Base-by-base conservation (phyloP, 1,140 invertebrate genomes). In the Diabrotica virgifera region DNA sequence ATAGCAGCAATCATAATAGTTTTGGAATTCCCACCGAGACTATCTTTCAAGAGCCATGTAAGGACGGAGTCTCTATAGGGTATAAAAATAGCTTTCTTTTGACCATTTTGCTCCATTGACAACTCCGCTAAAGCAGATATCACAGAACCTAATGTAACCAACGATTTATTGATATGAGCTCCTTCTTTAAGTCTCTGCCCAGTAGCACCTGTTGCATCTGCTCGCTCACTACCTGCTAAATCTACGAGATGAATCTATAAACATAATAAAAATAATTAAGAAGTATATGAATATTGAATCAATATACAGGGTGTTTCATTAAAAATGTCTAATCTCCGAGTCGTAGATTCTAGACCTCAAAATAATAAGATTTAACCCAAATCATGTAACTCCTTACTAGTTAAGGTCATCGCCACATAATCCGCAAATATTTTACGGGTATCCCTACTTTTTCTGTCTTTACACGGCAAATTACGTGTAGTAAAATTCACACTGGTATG, bases 11-110 rank as follows among this genome's bases (percentile, higher is more conserved):
- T 89, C 93, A 96, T 95, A 53, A 96, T 92, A 5, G 94, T 96
- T 76, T 95, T 94, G 1, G 93, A 91, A 80, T 97, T 96, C 1
- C 94, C 94, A n/a, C 94, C 94, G 6, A 97, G 81, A 53, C 92
- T 94, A 76, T 96, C 94, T 79, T 95, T 95, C 0, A 96, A 81
- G 14, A 96, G 78, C 92, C 93, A 96, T 0, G 94, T 96, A 0
- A 96, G 82, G 8, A 94, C 92, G 6, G 93, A 95, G 80, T 97
- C 92, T 51, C 94, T 81, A 79, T 96, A 96, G 0, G 94, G 93
- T 65, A 96, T 94, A 76, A 93, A 95, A 37, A 80, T 83, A 77
- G 82, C 86, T 71, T 83, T 88, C 74, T 83, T 71, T 65, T 76
- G 69, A 6, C 72, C 68, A 66, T 70, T 73, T 69, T 70, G 14